Evolutionary conservation across 2,888 invertebrate species (phyloP).

Genomic region (Apodemia duryi): DNA sequence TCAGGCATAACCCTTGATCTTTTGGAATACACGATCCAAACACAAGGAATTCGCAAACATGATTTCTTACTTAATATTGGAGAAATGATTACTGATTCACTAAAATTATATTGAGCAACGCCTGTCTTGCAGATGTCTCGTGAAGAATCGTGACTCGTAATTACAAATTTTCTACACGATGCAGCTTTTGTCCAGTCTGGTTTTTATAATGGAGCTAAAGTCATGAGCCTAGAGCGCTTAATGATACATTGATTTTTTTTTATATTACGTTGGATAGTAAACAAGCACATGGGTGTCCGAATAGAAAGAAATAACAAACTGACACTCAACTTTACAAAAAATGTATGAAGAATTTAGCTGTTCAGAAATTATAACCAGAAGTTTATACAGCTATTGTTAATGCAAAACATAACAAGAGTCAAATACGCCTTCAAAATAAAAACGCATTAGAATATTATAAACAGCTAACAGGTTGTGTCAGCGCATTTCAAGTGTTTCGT

Average conservation of each 20-base stretch:
- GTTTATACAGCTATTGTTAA: neutral
- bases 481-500: constrained; percentile 1
- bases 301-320: no score
- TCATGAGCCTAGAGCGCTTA: neutral
- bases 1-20: constrained; percentile 6
- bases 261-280: no score
- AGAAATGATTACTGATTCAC: constrained; percentile 5
- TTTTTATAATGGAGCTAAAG: neutral
- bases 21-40: constrained; percentile 3
- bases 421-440: neutral
- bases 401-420: neutral
- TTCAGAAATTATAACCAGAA: neutral
- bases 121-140: constrained; percentile 11
- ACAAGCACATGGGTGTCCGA: no score
- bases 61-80: neutral
- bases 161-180: neutral
- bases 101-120: constrained; percentile 10
- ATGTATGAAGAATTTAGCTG: neutral
- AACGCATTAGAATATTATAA: constrained; percentile 4
- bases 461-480: constrained; percentile 3
- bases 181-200: neutral
- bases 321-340: neutral
- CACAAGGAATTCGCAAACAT: neutral
- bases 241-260: neutral
- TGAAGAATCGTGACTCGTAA: constrained; percentile 1